These are phyloP conservation scores for Drosophila differens DNA, from an alignment of 2,888 invertebrate species.

Conservation along the genomic window DNA sequence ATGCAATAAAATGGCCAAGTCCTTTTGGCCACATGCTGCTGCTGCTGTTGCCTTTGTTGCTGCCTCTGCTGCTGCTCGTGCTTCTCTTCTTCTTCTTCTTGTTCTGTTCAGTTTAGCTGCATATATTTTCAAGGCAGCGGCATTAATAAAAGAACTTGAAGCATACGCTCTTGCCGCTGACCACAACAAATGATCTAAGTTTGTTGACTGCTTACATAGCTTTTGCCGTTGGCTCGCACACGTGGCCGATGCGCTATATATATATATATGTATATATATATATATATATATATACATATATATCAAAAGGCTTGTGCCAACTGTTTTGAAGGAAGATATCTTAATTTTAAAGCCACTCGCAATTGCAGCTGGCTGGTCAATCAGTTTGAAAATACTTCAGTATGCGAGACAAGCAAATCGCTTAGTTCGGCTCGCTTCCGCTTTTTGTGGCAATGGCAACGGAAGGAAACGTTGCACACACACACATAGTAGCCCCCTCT, in stretches of 20 bases:
- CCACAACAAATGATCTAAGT: slow-evolving; percentile 33
- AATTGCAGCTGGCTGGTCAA: slow-evolving; percentile 55
- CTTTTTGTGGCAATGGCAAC: slow-evolving; percentile 62
- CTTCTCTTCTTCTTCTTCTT: background rate
- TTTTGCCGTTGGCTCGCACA: slow-evolving; percentile 14
- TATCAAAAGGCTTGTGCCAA: slow-evolving; percentile 16
- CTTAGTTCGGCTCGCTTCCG: slow-evolving; percentile 77
- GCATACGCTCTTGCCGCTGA: slow-evolving; percentile 24
- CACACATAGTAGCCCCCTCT: background rate
- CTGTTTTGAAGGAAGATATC: slow-evolving; percentile 31
- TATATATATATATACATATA: background rate
- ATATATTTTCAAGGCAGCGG: slow-evolving; percentile 54
- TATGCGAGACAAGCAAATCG: slow-evolving; percentile 78
- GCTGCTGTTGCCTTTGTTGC: slow-evolving; percentile 18
- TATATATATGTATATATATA: background rate
- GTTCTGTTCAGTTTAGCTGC: slow-evolving; percentile 24
- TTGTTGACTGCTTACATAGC: background rate
- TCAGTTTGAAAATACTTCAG: slow-evolving; percentile 65
- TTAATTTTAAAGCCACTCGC: slow-evolving; percentile 66
- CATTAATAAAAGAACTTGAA: slow-evolving; percentile 66
- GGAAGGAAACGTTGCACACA: slow-evolving; percentile 63
- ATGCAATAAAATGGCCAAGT: slow-evolving; percentile 73
- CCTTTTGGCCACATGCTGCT: slow-evolving; percentile 61
- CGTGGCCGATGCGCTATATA: slow-evolving; percentile 38
- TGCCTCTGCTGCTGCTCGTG: background rate